Conservation (phyloP, 2,797 vertebrate species). For the Acestrorhynchus altus region DNA sequence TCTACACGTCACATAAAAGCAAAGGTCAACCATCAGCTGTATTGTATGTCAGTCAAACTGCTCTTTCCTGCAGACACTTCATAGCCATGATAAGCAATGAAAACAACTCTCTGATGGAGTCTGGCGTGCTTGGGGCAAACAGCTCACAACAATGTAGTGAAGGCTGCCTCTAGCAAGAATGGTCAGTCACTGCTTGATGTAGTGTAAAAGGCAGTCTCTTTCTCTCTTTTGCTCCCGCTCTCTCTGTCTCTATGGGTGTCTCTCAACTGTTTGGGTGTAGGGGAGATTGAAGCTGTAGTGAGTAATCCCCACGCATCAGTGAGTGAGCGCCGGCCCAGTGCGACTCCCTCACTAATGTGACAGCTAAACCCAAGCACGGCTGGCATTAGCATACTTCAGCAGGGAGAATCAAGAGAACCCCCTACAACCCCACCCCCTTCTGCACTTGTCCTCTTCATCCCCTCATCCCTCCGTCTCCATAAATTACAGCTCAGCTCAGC, state of each 20-base stretch:
- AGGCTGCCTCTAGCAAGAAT: not conserved
- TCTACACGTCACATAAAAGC: too few relatives aligned
- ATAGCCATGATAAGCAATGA: not conserved
- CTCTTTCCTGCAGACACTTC: too few relatives aligned
- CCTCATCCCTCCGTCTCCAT: slow-evolving; percentile 27
- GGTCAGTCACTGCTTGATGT: not conserved
- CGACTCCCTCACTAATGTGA: slow-evolving; percentile 23
- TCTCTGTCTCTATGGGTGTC: not conserved
- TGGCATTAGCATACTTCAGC: slow-evolving; percentile 8
- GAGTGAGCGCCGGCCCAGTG: not conserved
- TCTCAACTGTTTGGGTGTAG: not conserved
- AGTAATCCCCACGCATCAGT: slow-evolving; percentile 17
- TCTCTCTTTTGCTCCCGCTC: slow-evolving; percentile 4
- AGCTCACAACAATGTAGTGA: not conserved
- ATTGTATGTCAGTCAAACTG: too few relatives aligned
- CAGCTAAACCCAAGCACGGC: slow-evolving; percentile 35
- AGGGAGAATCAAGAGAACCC: slow-evolving; percentile 11
- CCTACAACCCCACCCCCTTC: not conserved
- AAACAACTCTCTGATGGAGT: not conserved
- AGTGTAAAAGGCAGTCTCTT: not conserved
- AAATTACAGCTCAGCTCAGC: slow-evolving; percentile 34
- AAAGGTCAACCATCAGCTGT: too few relatives aligned
- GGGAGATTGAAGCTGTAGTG: not conserved
- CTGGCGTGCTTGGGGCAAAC: not conserved
- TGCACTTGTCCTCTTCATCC: slow-evolving; percentile 8